Base-by-base conservation (phyloP, 2,113 vertebrate genomes). In the Tachysurus fulvidraco region DNA sequence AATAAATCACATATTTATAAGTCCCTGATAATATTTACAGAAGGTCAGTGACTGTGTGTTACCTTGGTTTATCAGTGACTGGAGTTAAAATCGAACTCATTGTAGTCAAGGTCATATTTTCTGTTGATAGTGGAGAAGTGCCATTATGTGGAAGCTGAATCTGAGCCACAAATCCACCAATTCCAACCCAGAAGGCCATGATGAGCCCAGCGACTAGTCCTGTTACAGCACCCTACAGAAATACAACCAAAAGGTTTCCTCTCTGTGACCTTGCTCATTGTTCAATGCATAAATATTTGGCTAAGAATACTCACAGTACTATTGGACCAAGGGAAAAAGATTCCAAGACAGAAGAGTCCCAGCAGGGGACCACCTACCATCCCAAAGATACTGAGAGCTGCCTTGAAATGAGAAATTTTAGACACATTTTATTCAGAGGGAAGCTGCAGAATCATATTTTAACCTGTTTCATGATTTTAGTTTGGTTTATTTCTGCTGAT, bases 311-410 rank as follows among this genome's bases (percentile, higher is more conserved):
- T 97, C 93, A 98, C 98, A 0, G 77, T 89, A 82, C 97, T 90
- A 92, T 98, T 99, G 90, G 98, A 97, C 13, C 94, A 97, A 0
- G 97, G 97, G 88, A 98, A 98, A 92, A 99, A 99, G 92, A 99
- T 96, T 41, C 98, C 98, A 0, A 98, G 96, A 90, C 96, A 97
- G 92, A 99, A 99, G 81, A 98, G 89, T 30, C 98, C 98, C 0
- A 99, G 95, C 69, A 98, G 93, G 0, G 97, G 98, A 0, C 97
- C 97, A 0, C 98, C 98, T 0, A 99, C 94, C 95, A 98, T 97
- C 85, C 98, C 98, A 0, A 99, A 98, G 93, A 99, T 98, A 92
- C 98, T 99, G 88, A 99, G 88, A 83, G 97, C 97, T 0, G 96
- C 96, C 98, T 99, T 90, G 11, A 89, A 59, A 67, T 85, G 19